A percentile compares a stretch with the other conserved stretches of the same genome.
These are phyloP conservation scores for Phaonia tiefii DNA, from an alignment of 2,888 invertebrate species.

Conservation along the genomic window DNA sequence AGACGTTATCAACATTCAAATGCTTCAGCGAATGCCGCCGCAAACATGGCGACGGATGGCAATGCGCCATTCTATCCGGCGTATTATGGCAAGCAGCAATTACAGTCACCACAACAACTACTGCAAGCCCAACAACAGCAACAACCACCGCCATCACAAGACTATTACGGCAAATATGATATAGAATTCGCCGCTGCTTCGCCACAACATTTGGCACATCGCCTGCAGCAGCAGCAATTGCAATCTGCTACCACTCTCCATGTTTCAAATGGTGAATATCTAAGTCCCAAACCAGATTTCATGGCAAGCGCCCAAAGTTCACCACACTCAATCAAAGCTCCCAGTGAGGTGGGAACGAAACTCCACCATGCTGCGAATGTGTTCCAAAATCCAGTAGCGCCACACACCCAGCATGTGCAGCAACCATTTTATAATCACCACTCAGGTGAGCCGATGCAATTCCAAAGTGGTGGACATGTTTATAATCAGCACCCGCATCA, in stretches of 20 bases:
- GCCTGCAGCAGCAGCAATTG: slow-evolving; percentile 71
- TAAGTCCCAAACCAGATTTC: slow-evolving; percentile 75
- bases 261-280: slow-evolving; percentile 72
- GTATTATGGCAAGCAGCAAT: slow-evolving; percentile 65
- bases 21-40: slow-evolving; percentile 56
- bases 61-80: slow-evolving; percentile 44
- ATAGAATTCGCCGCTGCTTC: slow-evolving; percentile 73
- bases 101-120: slow-evolving; percentile 69
- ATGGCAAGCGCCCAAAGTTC: slow-evolving; percentile 54
- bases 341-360: slow-evolving; percentile 71
- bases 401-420: slow-evolving; percentile 74
- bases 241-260: slow-evolving; percentile 69
- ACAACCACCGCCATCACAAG: slow-evolving; percentile 71
- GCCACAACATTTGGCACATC: slow-evolving; percentile 67
- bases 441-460: slow-evolving; percentile 67
- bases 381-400: slow-evolving; percentile 74
- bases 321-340: slow-evolving; percentile 64
- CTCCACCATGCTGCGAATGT: slow-evolving; percentile 70
- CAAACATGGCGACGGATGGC: slow-evolving; percentile 54
- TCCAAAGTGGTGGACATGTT: slow-evolving; percentile 68
- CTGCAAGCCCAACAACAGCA: slow-evolving; percentile 69
- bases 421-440: slow-evolving; percentile 76
- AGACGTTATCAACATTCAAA: slow-evolving; percentile 74
- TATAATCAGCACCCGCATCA: slow-evolving; percentile 73
- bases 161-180: slow-evolving; percentile 80